These are phyloP conservation scores for Passer montanus DNA, from an alignment of 2,113 vertebrate species.

Conservation along the genomic window DNA sequence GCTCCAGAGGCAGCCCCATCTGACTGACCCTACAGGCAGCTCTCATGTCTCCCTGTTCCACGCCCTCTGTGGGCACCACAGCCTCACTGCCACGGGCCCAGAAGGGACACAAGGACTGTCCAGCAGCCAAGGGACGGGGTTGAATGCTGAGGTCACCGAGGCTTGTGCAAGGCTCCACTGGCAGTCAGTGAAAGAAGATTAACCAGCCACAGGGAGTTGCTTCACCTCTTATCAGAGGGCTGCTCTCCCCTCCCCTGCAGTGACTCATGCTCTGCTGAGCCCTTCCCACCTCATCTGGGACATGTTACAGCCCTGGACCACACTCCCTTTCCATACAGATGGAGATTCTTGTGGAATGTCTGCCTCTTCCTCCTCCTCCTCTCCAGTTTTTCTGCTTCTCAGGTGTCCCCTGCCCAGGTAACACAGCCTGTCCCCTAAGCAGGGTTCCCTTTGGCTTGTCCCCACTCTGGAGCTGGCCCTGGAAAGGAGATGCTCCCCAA, in stretches of 20 bases:
- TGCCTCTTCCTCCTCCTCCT: conserved; percentile 8
- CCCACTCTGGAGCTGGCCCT: background rate
- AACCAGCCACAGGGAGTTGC: background rate
- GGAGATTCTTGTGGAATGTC: conserved; percentile 66
- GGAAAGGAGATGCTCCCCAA: background rate
- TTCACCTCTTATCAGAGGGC: conserved; percentile 17
- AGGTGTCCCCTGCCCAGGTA: background rate
- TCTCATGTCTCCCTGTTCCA: background rate
- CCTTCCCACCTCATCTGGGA: conserved; percentile 65
- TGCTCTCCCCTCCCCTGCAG: background rate
- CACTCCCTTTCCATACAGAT: conserved; percentile 55
- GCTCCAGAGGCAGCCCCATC: background rate
- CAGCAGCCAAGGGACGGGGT: background rate
- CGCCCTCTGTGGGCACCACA: background rate
- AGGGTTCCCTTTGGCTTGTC: background rate
- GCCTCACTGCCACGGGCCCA: fast-evolving
- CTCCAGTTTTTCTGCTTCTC: conserved; percentile 36
- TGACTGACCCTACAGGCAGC: background rate
- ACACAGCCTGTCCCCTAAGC: background rate
- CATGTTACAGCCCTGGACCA: conserved; percentile 58
- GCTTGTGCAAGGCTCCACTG: background rate
- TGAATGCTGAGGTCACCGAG: background rate
- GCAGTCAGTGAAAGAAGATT: background rate
- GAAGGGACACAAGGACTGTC: background rate
- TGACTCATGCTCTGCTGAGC: conserved; percentile 22